Percentiles rank a stretch among this genome's conserved stretches.
phyloP scores from a whole-genome alignment of 2,797 vertebrate species.

The Acipenser oxyrinchus region DNA sequence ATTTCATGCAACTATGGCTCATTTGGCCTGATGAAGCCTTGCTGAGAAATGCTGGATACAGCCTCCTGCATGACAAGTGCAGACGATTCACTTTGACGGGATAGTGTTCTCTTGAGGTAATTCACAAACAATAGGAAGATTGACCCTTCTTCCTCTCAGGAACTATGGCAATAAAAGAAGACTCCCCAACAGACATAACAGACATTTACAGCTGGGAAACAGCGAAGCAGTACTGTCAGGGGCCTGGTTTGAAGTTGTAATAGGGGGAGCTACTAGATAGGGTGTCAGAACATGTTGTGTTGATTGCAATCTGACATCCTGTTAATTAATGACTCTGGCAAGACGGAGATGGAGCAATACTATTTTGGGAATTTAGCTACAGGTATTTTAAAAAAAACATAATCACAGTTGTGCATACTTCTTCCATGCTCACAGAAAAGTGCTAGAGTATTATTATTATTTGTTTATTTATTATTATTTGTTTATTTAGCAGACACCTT shows the following conservation, averaged over 20 bases:
- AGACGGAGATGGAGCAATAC: too few relatives aligned
- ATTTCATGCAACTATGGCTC: constrained; percentile 46
- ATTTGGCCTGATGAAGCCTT: constrained; percentile 50
- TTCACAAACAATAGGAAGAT: constrained; percentile 50
- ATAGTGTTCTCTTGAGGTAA: constrained; percentile 39
- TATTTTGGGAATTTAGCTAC: too few relatives aligned
- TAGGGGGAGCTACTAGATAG: constrained; percentile 9
- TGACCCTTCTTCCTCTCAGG: constrained; percentile 31
- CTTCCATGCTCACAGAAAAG: too few relatives aligned
- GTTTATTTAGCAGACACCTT: too few relatives aligned
- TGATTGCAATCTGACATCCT: too few relatives aligned
- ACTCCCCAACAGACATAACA: constrained; percentile 24
- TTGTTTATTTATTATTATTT: too few relatives aligned
- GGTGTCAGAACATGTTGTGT: not conserved
- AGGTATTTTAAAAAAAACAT: too few relatives aligned
- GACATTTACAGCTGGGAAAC: constrained; percentile 19
- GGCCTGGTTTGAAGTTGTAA: not conserved
- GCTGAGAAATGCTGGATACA: constrained; percentile 28
- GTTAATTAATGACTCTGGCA: too few relatives aligned
- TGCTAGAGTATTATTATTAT: too few relatives aligned
- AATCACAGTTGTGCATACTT: too few relatives aligned
- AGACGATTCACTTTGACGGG: constrained; percentile 21
- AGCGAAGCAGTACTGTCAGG: constrained; percentile 5
- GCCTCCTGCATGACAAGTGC: constrained; percentile 29
- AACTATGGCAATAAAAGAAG: constrained; percentile 29